Base-by-base conservation (phyloP, 1,140 invertebrate species). In the Laupala kohalensis region DNA sequence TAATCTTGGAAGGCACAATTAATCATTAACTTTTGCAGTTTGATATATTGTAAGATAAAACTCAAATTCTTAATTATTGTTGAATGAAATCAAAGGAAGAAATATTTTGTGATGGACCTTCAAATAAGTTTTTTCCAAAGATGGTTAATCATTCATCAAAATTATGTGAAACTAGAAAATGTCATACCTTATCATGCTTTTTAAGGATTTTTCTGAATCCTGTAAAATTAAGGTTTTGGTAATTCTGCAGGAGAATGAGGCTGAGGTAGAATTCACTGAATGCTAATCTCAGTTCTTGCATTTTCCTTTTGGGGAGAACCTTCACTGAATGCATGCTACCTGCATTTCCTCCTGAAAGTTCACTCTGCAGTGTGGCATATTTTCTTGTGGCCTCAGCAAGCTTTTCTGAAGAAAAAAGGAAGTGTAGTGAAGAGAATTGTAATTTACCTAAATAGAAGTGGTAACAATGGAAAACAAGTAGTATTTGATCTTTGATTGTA, bases 161-260 rank as follows among this genome's bases (percentile, higher is more conserved):
- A 53, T 19, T 53, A 19, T 53, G 9, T 13, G 37, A 53, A 53
- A 53, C 37, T 4, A 13, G 19, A n/a, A n/a, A n/a, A n/a, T n/a
- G n/a, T n/a, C 70, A 64, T 75, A 93, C 87, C 83, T 97, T 97
- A 79, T 96, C 94, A 81, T 96, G 94, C 80, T 96, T 96, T 78
- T 97, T 97, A 19, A 96, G 82, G 74, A 96, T 97, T 79, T 96
- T 97, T 67, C 93, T 83, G 80, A 97, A 96, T 0, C 95, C 94
- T 13, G 92, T 95, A 74, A 92, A 94, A 82, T 96, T 96, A 2
- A 96, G 81, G 76, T 92, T 92, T 78, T 89, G 88, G 76, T 89
- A 89, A 75, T 88, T 89, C 77, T 89, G 88, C 25, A 84, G 81
- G 9, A 96, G 81, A 76, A 97, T 93, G 6, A 97, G 77, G 77